A percentile compares a stretch with the other conserved stretches of the same genome.
phyloP scores from a whole-genome alignment of 2,888 invertebrate species.

The Drosophila birchii region DNA sequence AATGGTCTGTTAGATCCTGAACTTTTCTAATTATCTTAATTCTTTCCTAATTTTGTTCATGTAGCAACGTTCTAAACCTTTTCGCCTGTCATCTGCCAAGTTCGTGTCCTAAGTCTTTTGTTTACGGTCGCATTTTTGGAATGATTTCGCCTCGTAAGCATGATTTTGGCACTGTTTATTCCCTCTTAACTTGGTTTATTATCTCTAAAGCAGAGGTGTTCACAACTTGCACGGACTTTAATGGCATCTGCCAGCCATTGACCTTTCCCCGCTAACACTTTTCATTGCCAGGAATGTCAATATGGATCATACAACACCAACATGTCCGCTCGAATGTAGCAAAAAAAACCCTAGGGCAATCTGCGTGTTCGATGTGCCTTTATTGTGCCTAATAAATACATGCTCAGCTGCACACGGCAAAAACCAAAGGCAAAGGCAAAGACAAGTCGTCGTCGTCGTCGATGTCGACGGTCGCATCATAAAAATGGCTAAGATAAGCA shows the following conservation, averaged over 20 bases:
- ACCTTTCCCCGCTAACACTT: conserved; percentile 62
- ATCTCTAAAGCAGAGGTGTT: background rate
- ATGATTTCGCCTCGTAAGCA: background rate
- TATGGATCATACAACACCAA: conserved; percentile 8
- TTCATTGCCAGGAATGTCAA: conserved; percentile 53
- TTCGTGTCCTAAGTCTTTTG: conserved; percentile 69
- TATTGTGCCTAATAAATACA: conserved; percentile 50
- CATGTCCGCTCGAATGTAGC: conserved; percentile 27
- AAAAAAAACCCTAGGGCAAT: conserved; percentile 29
- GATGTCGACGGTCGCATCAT: conserved; percentile 64
- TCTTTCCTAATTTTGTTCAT: background rate
- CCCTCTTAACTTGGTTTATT: background rate
- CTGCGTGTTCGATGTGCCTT: conserved; percentile 31
- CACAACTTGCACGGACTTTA: conserved; percentile 54
- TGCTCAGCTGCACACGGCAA: conserved; percentile 75
- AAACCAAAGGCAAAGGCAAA: conserved; percentile 41
- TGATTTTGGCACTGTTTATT: conserved; percentile 4
- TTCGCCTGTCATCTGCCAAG: conserved; percentile 16
- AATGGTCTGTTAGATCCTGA: background rate
- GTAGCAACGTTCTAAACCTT: background rate
- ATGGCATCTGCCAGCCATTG: conserved; percentile 71
- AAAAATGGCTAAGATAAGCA: conserved; percentile 66
- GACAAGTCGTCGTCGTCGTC: too few relatives aligned
- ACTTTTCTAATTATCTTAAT: background rate
- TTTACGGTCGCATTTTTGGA: conserved; percentile 2